These are phyloP conservation scores for Marisa cornuarietis DNA, from an alignment of 1,140 invertebrate genomes.

Conservation along the genomic window DNA sequence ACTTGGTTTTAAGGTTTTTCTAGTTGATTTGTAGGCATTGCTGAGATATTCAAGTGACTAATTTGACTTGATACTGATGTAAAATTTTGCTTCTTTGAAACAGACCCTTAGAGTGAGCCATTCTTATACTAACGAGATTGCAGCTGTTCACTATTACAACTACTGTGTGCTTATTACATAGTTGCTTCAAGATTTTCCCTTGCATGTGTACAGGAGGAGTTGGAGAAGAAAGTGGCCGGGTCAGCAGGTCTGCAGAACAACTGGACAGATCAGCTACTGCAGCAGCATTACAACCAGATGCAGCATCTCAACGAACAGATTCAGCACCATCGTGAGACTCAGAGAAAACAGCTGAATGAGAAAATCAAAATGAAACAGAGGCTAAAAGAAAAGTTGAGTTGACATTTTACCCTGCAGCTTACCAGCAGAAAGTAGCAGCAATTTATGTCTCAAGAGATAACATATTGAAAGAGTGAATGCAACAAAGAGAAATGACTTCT, in stretches of 20 bases:
- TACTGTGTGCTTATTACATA: no score
- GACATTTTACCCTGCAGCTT: background rate
- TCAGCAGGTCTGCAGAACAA: slow-evolving; percentile 28
- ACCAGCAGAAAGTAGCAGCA: background rate
- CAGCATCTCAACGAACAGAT: slow-evolving; percentile 52
- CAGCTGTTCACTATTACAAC: no score
- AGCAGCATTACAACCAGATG: slow-evolving; percentile 58
- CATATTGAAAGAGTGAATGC: background rate
- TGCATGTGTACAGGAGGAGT: slow-evolving; percentile 43
- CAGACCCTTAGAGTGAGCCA: no score
- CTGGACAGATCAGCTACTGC: slow-evolving; percentile 54
- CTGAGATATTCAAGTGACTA: no score
- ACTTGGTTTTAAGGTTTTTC: no score
- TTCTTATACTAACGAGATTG: no score
- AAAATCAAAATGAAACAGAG: slow-evolving; percentile 54
- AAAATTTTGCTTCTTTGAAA: no score
- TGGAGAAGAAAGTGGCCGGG: slow-evolving; percentile 45
- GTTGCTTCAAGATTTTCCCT: no score
- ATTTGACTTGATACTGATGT: no score
- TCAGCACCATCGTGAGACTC: slow-evolving; percentile 44
- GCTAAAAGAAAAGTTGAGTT: slow-evolving; percentile 50
- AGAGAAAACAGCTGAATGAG: slow-evolving; percentile 53
- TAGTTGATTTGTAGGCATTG: no score
- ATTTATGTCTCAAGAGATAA: background rate
- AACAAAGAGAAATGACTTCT: background rate